These are phyloP conservation scores for Drosophila lowei DNA, from an alignment of 1,140 invertebrate species.

Conservation along the genomic window DNA sequence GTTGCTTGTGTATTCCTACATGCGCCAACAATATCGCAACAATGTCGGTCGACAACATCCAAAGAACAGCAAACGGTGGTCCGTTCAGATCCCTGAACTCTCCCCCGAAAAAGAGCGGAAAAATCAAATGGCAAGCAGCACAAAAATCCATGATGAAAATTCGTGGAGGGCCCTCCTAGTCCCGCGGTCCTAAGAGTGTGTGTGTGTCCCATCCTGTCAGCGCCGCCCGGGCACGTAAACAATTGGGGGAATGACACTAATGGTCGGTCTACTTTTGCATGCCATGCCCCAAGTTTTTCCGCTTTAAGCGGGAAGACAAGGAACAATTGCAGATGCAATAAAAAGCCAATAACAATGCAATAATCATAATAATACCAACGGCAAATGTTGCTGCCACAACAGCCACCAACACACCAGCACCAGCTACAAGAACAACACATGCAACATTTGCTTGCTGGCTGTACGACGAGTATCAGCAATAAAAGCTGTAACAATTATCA, in stretches of 20 bases:
- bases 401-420: conserved; percentile 15
- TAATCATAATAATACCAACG: conserved; percentile 77
- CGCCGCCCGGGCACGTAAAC: conserved; percentile 42
- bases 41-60: conserved; percentile 56
- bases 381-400: conserved; percentile 49
- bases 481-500: conserved; percentile 81
- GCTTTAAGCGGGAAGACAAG: conserved; percentile 53
- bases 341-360: conserved; percentile 80
- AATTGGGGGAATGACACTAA: conserved; percentile 48
- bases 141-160: conserved; percentile 45
- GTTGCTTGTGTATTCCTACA: conserved; percentile 60
- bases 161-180: conserved; percentile 9
- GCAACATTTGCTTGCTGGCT: conserved; percentile 59
- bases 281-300: conserved; percentile 9
- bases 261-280: conserved; percentile 47
- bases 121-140: conserved; percentile 50
- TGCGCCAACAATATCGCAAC: conserved; percentile 74
- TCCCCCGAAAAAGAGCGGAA: background rate
- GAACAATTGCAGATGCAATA: conserved; percentile 70
- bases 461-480: conserved; percentile 66
- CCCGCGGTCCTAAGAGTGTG: background rate
- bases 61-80: conserved; percentile 50
- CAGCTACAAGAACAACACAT: conserved; percentile 16
- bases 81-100: background rate
- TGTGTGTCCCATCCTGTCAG: conserved; percentile 13